Percentiles rank a stretch among this genome's conserved stretches.
Conservation (phyloP, 2,888 invertebrate species). For the Eurois occulta region DNA sequence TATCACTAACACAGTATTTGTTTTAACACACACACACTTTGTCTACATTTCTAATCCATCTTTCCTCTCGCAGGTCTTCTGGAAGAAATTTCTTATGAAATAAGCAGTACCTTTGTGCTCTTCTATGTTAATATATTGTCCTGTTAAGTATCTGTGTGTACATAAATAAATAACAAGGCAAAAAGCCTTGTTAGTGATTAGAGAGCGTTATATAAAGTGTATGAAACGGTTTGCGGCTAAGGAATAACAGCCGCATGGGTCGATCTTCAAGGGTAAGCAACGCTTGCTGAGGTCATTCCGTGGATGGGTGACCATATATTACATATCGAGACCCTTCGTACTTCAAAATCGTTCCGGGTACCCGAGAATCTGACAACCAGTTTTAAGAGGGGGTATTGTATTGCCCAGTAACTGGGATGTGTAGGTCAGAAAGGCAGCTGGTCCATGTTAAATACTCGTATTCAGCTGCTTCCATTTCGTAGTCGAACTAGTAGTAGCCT, state of each 20-base stretch:
- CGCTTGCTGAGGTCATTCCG: background rate
- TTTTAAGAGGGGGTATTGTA: background rate
- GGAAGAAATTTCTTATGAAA: too few relatives aligned
- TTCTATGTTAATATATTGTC: too few relatives aligned
- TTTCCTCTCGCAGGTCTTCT: too few relatives aligned
- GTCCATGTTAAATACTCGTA: background rate
- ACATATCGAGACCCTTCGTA: background rate
- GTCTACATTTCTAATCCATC: too few relatives aligned
- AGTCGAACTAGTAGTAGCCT: background rate
- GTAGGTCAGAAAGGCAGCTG: background rate
- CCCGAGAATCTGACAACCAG: background rate
- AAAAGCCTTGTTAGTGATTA: slow-evolving; percentile 5
- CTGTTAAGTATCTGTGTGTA: too few relatives aligned
- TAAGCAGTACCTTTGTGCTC: too few relatives aligned
- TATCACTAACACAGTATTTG: too few relatives aligned
- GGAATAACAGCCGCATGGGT: background rate
- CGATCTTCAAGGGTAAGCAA: background rate
- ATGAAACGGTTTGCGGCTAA: background rate
- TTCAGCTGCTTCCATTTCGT: background rate
- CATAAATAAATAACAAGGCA: too few relatives aligned
- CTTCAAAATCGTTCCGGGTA: background rate
- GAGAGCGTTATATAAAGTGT: slow-evolving; percentile 16
- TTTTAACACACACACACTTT: too few relatives aligned
- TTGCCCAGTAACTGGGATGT: background rate
- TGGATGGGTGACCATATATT: background rate